phyloP scores from a whole-genome alignment of 2,888 invertebrate species.

The Rhodophaea formosa region DNA sequence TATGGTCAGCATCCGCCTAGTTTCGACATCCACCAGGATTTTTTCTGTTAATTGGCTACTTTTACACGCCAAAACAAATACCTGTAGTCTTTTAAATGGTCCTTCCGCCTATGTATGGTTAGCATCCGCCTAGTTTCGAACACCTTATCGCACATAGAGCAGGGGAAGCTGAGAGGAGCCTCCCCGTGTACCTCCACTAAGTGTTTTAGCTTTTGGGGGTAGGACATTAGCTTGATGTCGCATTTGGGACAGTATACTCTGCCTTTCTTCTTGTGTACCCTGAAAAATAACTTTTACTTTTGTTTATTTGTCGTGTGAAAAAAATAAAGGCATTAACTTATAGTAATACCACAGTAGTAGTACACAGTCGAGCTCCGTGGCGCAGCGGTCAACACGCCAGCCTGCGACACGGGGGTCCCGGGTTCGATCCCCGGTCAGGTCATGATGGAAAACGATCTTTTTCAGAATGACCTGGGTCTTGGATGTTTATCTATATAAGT shows the following conservation, averaged over 20 bases:
- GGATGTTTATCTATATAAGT: no score
- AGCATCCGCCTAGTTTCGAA: conserved; percentile 58
- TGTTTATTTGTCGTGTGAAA: conserved; percentile 13
- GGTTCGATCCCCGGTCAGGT: no score
- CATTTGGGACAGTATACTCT: conserved; percentile 71
- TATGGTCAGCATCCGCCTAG: conserved; percentile 45
- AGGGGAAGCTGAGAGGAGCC: conserved; percentile 57
- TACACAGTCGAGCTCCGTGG: no score
- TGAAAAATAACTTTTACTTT: conserved; percentile 37
- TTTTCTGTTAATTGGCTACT: background rate
- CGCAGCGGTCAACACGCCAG: no score
- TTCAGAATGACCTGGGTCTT: no score
- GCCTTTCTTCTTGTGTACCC: conserved; percentile 63
- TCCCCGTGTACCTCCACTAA: conserved; percentile 69
- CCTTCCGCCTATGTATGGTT: conserved; percentile 65
- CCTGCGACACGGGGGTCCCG: no score
- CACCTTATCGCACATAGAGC: conserved; percentile 58
- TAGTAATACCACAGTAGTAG: no score
- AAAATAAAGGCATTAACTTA: no score
- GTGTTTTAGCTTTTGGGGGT: conserved; percentile 69
- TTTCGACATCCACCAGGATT: background rate
- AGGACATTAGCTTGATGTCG: conserved; percentile 65
- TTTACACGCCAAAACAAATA: conserved; percentile 26
- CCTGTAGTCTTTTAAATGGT: conserved; percentile 70
- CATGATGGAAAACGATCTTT: no score